Evolutionary conservation across 1,140 invertebrate genomes (phyloP).

Genomic region (Portunus trituberculatus): DNA sequence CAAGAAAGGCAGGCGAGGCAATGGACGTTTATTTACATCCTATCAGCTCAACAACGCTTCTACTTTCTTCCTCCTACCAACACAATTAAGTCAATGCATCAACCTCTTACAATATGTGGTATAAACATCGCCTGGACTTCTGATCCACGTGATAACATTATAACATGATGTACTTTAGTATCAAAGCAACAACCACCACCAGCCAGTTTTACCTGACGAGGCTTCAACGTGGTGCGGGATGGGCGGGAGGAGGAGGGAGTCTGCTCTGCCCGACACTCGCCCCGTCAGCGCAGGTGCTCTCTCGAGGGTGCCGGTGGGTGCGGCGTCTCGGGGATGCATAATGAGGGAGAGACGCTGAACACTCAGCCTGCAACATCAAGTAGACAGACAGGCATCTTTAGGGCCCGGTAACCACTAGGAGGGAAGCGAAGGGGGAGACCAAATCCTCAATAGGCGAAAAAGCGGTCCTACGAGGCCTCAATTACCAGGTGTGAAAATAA

Average conservation of each 20-base stretch:
- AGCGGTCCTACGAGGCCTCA: neutral
- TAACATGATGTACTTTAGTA: too few species aligned
- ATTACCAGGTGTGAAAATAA: conserved; percentile 23
- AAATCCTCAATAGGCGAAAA: neutral
- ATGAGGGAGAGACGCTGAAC: neutral
- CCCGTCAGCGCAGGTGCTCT: neutral
- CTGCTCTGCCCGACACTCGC: neutral
- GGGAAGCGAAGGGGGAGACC: neutral
- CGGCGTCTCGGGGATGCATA: neutral
- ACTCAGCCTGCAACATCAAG: neutral
- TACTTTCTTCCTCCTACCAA: too few species aligned
- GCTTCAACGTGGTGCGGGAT: too few species aligned
- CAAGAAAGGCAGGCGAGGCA: too few species aligned
- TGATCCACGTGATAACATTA: too few species aligned
- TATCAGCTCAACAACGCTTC: too few species aligned
- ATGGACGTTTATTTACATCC: too few species aligned
- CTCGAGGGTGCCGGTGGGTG: neutral
- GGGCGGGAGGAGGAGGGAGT: neutral
- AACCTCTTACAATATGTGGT: too few species aligned
- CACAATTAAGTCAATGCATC: too few species aligned
- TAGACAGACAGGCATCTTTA: conserved; percentile 22
- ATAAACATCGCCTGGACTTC: too few species aligned
- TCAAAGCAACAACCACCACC: too few species aligned
- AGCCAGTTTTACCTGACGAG: too few species aligned
- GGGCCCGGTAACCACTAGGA: neutral